Base-by-base conservation (phyloP, 1,140 invertebrate species). In the Littorina saxatilis region DNA sequence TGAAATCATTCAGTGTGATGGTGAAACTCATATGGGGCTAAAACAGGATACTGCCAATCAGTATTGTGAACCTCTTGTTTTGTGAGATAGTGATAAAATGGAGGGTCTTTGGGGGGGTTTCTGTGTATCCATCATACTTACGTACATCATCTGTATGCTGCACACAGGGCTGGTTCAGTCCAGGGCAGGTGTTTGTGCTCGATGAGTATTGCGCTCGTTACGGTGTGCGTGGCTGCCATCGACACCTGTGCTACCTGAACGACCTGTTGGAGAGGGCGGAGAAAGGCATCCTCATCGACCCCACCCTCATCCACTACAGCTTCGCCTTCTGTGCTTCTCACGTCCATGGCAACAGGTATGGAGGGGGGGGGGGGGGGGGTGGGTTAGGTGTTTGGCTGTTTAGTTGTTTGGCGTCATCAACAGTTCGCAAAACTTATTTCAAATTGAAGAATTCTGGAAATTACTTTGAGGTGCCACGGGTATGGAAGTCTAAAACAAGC, bases 151-250 rank as follows among this genome's bases (percentile, higher is more conserved):
- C n/a, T n/a, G n/a, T n/a, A n/a, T n/a, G n/a, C n/a, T n/a, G n/a
- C n/a, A n/a, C n/a, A n/a, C 90, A 98, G 97, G 99, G 99, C 83
- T 99, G 99, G 99, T 99, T 99, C 91, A 99, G 98, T 87, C 98
- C 99, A 0, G 98, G 98, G 9, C 98, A 99, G 94, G 95, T 99
- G 20, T 99, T 99, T 93, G 97, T 99, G 15, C 93, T 99, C 73
- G 99, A 99, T 92, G 99, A 99, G 92, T 99, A 99, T 93, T 98
- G 97, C 93, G 98, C 98, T 3, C 90, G 96, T 93, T 99, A 99
- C 92, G 98, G 99, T 68, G 98, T 99, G 0, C 94, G 99, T 58
- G 98, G 98, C 27, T 99, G 99, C 91, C 98, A 96, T 92, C 95
- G 99, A 72, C 98, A 99, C 92, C 94, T 99, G 15, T 98, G 96